Conservation (phyloP, 2,888 invertebrate genomes). For the Apamea anceps region DNA sequence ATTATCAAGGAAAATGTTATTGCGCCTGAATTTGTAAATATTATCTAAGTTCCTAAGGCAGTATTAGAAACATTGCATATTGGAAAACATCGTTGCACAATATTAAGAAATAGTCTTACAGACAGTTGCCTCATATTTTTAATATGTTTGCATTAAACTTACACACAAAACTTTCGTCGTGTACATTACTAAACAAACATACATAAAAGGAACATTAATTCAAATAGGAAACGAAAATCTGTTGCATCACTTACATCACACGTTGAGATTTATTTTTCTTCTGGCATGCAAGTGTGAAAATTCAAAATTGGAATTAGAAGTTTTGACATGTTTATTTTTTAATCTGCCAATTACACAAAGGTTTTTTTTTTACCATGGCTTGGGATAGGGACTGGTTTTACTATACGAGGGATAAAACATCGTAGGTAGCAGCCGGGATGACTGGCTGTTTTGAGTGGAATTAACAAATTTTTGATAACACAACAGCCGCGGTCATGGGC, state of each 20-base stretch:
- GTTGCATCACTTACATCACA: slow-evolving; percentile 42
- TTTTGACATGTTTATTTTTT: slow-evolving; percentile 52
- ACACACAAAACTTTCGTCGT: slow-evolving; percentile 47
- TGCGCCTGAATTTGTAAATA: slow-evolving; percentile 33
- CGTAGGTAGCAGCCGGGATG: slow-evolving; percentile 81
- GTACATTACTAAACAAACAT: slow-evolving; percentile 43
- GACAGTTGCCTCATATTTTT: slow-evolving; percentile 24
- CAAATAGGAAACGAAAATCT: slow-evolving; percentile 57
- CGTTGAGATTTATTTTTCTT: slow-evolving; percentile 59
- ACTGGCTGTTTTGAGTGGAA: slow-evolving; percentile 85
- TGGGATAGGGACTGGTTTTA: slow-evolving; percentile 38
- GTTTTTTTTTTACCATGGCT: slow-evolving; percentile 17
- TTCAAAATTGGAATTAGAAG: slow-evolving; percentile 45
- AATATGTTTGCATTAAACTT: slow-evolving; percentile 20
- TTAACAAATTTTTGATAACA: slow-evolving; percentile 82
- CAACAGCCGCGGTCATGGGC: slow-evolving; percentile 67
- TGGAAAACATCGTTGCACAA: slow-evolving; percentile 48
- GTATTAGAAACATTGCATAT: slow-evolving; percentile 1
- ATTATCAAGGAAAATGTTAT: slow-evolving; percentile 15
- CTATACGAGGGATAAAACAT: slow-evolving; percentile 57
- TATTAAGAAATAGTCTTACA: slow-evolving; percentile 36
- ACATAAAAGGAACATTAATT: slow-evolving; percentile 61
- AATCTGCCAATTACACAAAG: slow-evolving; percentile 36
- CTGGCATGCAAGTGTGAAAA: slow-evolving; percentile 54
- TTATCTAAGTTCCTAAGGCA: slow-evolving; percentile 1